Base-by-base conservation (phyloP, 2,113 vertebrate species). In the Odobenus rosmarus region DNA sequence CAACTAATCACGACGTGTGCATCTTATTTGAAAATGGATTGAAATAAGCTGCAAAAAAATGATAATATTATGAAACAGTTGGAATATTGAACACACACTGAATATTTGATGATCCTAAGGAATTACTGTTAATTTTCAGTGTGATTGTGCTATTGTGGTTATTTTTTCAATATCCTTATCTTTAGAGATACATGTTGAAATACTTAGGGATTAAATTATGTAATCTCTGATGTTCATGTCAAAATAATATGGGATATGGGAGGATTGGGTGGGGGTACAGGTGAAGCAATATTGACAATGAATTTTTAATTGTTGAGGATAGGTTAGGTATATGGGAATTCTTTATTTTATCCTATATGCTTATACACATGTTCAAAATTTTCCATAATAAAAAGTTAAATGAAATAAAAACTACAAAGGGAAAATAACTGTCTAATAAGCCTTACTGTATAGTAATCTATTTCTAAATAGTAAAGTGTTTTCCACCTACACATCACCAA, bases 401-500 rank as follows among this genome's bases (percentile, higher is more conserved):
- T 61, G 39, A 96, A 92, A 49, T 86, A 95, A 90, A 96, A 83
- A 36, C 49, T 96, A 72, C 33, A 88, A 46, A 83, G 4, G 69
- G 67, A 93, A 97, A 85, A 93, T 79, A 93, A 42, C 33, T 77
- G 4, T 61, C 93, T 93, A 89, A 97, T 95, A 96, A 97, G 36
- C 69, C 24, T 77, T 80, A 64, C 69, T 92, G 31, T 80, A 67
- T 61, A 93, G 53, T 91, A 95, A 57, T 98, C 90, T 96, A 67
- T 93, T 96, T 96, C 83, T 96, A 83, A 97, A 90, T 83, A 96
- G 83, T 72, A 84, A 96, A 92, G n/a, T 46, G 57, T 93, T 97
- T 96, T 93, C 90, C 42, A 89, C 82, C 85, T 86, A 89, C 79
- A 87, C 13, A 46, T 74, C 83, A 92, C 51, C 67, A 84, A 61